Conservation (phyloP, 2,113 vertebrate genomes). For the Ophthalmolycus amberensis region DNA sequence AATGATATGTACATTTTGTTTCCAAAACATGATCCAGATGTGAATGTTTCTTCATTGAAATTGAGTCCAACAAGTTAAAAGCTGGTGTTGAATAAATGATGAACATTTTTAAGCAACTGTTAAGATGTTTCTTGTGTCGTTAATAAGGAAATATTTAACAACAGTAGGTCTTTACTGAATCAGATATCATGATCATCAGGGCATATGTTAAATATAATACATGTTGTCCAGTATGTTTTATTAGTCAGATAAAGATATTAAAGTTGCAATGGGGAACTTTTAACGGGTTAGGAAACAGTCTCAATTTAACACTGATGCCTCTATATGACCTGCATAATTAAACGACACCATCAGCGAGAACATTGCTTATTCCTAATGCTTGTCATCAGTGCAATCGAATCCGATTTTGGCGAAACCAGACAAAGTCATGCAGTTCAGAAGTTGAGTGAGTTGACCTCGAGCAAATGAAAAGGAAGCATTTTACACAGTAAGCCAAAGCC, state of each 20-base stretch:
- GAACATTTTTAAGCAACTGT: conserved; percentile 10
- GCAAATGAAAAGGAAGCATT: too few species aligned
- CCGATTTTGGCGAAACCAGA: too few species aligned
- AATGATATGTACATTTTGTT: conserved; percentile 36
- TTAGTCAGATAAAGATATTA: background rate
- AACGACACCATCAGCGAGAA: background rate
- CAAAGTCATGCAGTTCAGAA: too few species aligned
- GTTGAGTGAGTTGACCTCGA: too few species aligned
- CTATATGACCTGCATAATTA: background rate
- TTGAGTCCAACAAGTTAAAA: conserved; percentile 9
- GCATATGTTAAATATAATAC: background rate
- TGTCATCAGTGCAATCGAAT: background rate
- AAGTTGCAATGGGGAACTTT: background rate
- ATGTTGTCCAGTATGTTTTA: background rate
- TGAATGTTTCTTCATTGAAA: conserved; percentile 35
- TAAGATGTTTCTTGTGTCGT: conserved; percentile 22
- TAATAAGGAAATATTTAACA: background rate
- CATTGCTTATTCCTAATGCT: background rate
- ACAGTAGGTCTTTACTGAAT: background rate
- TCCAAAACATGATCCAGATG: conserved; percentile 9
- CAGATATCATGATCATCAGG: background rate
- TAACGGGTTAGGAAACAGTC: background rate
- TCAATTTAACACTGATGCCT: too few species aligned
- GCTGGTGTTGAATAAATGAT: conserved; percentile 54
- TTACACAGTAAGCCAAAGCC: too few species aligned